A percentile compares a stretch with the other conserved stretches of the same genome.
Conservation (phyloP, 1,140 invertebrate genomes). For the Papilio xuthus region DNA sequence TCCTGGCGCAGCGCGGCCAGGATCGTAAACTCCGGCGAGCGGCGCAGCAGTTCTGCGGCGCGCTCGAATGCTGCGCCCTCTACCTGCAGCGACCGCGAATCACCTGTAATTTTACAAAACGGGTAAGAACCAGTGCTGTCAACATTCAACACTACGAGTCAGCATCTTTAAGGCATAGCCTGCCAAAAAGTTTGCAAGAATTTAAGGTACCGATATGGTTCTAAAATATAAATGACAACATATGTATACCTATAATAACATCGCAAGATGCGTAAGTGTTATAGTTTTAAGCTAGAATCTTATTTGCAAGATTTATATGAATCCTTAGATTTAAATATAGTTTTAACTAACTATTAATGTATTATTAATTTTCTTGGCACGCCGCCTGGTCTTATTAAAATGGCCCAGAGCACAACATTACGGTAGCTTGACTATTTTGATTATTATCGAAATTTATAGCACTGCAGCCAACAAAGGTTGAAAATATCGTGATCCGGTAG, state of each 20-base stretch:
- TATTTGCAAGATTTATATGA: too few species aligned
- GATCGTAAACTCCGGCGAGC: constrained; percentile 90
- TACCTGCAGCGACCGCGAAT: constrained; percentile 87
- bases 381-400: not conserved
- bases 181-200: not conserved
- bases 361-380: constrained; percentile 16
- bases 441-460: constrained; percentile 38
- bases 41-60: constrained; percentile 85
- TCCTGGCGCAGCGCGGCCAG: constrained; percentile 89
- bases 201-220: not conserved
- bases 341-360: constrained; percentile 4
- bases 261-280: too few species aligned
- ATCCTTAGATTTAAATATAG: too few species aligned
- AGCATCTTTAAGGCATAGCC: not conserved
- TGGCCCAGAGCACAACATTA: constrained; percentile 6
- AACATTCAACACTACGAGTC: not conserved
- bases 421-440: constrained; percentile 17
- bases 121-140: not conserved
- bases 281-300: too few species aligned
- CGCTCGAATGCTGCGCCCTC: constrained; percentile 85
- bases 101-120: constrained; percentile 80
- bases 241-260: too few species aligned
- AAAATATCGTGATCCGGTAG: constrained; percentile 28
- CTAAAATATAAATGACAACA: too few species aligned
- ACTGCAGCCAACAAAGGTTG: constrained; percentile 22